A percentile compares a stretch with the other conserved stretches of the same genome.
Evolutionary conservation across 1,140 invertebrate genomes (phyloP).

Genomic region (Diploscapter pachys): DNA sequence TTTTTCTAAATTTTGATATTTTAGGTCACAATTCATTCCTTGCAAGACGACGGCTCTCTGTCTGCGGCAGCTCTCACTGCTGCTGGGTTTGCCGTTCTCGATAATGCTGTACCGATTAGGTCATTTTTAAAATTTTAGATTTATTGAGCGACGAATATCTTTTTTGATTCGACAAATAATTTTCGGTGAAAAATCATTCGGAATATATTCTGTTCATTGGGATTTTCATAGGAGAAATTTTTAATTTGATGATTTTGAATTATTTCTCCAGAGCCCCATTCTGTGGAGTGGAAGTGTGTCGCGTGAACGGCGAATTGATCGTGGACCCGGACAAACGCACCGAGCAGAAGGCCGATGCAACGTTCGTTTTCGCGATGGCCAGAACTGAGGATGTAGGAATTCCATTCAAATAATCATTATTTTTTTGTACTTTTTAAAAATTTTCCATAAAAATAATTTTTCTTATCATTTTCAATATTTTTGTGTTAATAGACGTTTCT

Average conservation of each 20-base stretch:
- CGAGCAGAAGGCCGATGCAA: constrained; percentile 18
- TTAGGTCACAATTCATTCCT: constrained; percentile 15
- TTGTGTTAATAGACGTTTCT: too few species aligned
- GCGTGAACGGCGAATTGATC: constrained; percentile 24
- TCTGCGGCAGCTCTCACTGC: constrained; percentile 15
- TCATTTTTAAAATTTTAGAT: background rate
- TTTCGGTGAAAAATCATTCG: background rate
- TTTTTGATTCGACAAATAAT: constrained; percentile 14
- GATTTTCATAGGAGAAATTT: background rate
- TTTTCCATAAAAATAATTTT: too few species aligned
- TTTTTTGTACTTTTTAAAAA: too few species aligned
- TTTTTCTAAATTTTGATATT: too few species aligned
- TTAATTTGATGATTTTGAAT: background rate
- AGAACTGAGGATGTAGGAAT: background rate
- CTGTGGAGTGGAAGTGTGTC: constrained; percentile 26
- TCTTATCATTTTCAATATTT: too few species aligned
- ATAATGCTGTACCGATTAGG: constrained; percentile 27
- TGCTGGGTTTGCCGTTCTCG: constrained; percentile 22
- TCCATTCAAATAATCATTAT: too few species aligned
- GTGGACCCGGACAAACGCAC: constrained; percentile 19
- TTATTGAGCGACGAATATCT: background rate
- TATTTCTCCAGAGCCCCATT: constrained; percentile 16
- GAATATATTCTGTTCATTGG: too few species aligned
- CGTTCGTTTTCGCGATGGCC: constrained; percentile 10
- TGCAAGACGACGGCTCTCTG: constrained; percentile 25